Percentiles rank a stretch among this genome's conserved stretches.
phyloP scores from a whole-genome alignment of 2,888 invertebrate genomes.

The Tetranychus piercei region DNA sequence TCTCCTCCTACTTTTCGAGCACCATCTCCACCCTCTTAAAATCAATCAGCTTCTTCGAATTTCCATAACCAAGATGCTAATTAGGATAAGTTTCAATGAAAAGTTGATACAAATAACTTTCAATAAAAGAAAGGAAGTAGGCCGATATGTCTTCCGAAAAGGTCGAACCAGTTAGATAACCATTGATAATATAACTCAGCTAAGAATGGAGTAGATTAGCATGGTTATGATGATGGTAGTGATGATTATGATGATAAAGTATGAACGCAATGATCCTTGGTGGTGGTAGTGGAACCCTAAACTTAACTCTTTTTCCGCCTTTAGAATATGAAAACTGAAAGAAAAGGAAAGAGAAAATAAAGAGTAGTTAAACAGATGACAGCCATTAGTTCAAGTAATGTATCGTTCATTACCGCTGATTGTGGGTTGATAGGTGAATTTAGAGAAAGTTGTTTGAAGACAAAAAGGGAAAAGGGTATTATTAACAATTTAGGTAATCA shows the following conservation, averaged over 20 bases:
- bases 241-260: neutral
- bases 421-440: neutral
- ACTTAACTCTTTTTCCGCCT: neutral
- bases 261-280: neutral
- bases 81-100: too few species aligned
- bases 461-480: neutral
- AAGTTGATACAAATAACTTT: too few species aligned
- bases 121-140: too few species aligned
- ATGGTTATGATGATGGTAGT: neutral
- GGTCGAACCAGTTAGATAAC: too few species aligned
- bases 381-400: neutral
- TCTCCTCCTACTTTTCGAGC: too few species aligned
- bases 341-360: neutral
- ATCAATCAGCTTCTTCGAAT: too few species aligned
- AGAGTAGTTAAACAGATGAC: neutral
- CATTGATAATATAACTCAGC: neutral
- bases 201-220: neutral
- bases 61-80: too few species aligned
- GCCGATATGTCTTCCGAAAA: too few species aligned
- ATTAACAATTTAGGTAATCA: neutral
- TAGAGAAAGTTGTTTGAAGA: neutral
- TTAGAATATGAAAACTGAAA: neutral
- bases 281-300: neutral
- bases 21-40: too few species aligned
- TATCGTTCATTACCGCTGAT: slow-evolving; percentile 1